Evolutionary conservation across 2,888 invertebrate genomes (phyloP).

Genomic region (Pocota personata): DNA sequence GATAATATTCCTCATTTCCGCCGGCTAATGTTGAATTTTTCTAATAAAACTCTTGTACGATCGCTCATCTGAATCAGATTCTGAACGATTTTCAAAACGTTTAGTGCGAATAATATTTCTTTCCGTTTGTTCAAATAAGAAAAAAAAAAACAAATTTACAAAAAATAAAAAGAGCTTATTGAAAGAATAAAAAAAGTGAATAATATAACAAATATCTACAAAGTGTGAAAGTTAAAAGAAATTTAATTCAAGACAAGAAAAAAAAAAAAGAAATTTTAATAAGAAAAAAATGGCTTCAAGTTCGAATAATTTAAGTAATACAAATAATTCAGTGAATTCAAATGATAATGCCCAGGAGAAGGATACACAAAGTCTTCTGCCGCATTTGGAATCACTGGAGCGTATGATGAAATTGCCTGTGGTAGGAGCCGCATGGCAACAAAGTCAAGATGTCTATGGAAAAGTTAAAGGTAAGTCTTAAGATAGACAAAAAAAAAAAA

Average conservation of each 20-base stretch:
- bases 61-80: constrained; percentile 59
- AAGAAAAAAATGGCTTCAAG: constrained; percentile 71
- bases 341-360: constrained; percentile 75
- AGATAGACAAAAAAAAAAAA: background rate
- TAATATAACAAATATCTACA: background rate
- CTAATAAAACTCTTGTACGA: constrained; percentile 63
- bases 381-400: constrained; percentile 84
- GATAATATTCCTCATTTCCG: constrained; percentile 67
- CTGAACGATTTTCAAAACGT: constrained; percentile 46
- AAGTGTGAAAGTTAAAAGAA: constrained; percentile 25
- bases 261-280: constrained; percentile 12
- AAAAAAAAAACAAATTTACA: background rate
- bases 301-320: constrained; percentile 74
- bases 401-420: constrained; percentile 85
- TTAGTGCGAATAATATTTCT: constrained; percentile 38
- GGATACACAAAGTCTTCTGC: constrained; percentile 81
- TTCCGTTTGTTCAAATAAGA: background rate
- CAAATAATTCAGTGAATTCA: constrained; percentile 72
- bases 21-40: constrained; percentile 30
- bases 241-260: constrained; percentile 12
- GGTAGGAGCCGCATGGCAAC: constrained; percentile 85
- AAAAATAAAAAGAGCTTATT: background rate
- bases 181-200: constrained; percentile 1
- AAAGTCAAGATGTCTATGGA: constrained; percentile 84
- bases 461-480: constrained; percentile 84